Percentiles rank a stretch among this genome's conserved stretches.
phyloP scores from a whole-genome alignment of 1,140 invertebrate species.

The Penaeus chinensis region DNA sequence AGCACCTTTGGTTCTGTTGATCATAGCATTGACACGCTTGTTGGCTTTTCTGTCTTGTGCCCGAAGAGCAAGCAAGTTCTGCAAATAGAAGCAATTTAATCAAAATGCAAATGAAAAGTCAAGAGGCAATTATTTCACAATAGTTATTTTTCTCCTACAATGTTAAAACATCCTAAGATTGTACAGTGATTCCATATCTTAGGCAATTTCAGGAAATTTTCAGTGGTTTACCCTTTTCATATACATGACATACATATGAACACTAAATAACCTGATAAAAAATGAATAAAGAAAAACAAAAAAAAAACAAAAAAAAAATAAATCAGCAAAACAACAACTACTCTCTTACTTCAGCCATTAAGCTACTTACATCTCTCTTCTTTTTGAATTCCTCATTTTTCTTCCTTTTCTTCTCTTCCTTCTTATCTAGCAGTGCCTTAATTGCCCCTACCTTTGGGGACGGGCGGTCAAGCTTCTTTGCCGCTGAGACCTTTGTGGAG shows the following conservation, averaged over 20 bases:
- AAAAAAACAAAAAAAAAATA: not conserved
- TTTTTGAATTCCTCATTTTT: slow-evolving; percentile 69
- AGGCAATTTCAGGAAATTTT: no score
- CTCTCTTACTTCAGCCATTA: no score
- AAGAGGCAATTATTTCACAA: no score
- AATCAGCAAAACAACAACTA: not conserved
- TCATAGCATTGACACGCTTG: slow-evolving; percentile 75
- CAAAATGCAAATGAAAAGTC: not conserved
- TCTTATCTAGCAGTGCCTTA: slow-evolving; percentile 10
- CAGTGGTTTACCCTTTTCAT: no score
- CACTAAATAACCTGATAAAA: no score
- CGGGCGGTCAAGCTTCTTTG: slow-evolving; percentile 80
- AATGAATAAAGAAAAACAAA: not conserved
- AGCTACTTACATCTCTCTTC: slow-evolving; percentile 72
- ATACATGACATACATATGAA: no score
- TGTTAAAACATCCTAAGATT: no score
- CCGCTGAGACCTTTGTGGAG: slow-evolving; percentile 81
- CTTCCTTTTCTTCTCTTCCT: slow-evolving; percentile 1
- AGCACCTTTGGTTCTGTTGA: slow-evolving; percentile 85
- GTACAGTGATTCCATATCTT: no score
- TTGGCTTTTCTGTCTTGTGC: slow-evolving; percentile 76
- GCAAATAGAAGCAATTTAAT: slow-evolving; percentile 46
- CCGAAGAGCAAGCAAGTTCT: slow-evolving; percentile 79
- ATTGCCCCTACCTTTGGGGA: not conserved
- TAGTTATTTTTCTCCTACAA: no score